Base-by-base conservation (phyloP, 2,888 invertebrate genomes). In the Oeneis ivallda region DNA sequence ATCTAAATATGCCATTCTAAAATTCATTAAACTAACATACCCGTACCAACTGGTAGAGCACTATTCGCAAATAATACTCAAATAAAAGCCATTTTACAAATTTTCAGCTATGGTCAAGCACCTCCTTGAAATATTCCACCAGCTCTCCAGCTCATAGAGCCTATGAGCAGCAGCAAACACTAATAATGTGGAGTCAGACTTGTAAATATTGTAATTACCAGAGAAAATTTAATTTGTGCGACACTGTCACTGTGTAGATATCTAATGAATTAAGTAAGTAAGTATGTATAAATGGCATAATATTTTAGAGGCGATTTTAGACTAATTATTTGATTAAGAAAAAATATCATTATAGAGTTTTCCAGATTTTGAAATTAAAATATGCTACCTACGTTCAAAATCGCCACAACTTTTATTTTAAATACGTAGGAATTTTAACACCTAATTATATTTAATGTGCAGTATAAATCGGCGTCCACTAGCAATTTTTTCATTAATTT, bases 111-210 rank as follows among this genome's bases (percentile, higher is more conserved):
- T 37, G 15, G 8, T 39, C 56, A 39, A 41, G 56, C 19, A 41
- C 39, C 5, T 41, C 17, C 13, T 19, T 4, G 7, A 39, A 56
- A 19, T 19, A 5, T 41, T 13, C 17, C 41, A 56, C 39, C 26
- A 56, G 39, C 56, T 39, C 41, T 13, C 13, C 39, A 19, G 19
- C 56, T 41, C 6, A 41, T 39, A 56, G 39, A 56, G 56, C 58
- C 54, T 58, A 50, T 19, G 75, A 79, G 79, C 81, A 75, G 80
- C 78, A 70, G 68, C 73, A 72, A 71, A 70, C 65, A 63, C 68
- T 75, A 74, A 56, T 43, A 63, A 66, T 52, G 62, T 65, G 70
- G 63, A 60, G 65, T 71, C 71, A 72, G 70, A 72, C 71, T 72
- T 69, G 70, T 66, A 59, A 58, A 57, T 26, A 26, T 57, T 58